phyloP scores from a whole-genome alignment of 2,113 vertebrate species.

The Stomatorhinus ivindoensis region DNA sequence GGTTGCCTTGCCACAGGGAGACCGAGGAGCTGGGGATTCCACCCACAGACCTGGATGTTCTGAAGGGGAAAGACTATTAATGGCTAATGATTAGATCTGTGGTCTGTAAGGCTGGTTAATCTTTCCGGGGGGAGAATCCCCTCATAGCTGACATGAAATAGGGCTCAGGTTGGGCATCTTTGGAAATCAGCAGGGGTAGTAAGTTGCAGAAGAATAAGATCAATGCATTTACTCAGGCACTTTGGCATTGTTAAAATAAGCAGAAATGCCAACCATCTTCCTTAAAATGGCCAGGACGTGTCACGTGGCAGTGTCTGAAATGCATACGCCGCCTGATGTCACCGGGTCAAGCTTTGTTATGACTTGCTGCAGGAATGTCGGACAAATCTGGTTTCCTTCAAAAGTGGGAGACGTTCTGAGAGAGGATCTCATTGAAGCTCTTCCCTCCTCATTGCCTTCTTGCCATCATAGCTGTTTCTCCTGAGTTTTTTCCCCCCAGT shows the following conservation, averaged over 20 bases:
- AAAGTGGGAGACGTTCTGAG: not conserved
- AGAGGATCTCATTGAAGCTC: not conserved
- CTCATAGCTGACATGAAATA: not conserved
- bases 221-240: not conserved
- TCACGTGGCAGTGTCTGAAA: not conserved
- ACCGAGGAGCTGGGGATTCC: not conserved
- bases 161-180: not conserved
- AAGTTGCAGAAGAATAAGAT: not conserved
- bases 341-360: not conserved
- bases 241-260: not conserved
- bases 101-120: not conserved
- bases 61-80: not conserved
- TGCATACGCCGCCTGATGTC: not conserved
- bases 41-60: not conserved
- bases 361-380: not conserved
- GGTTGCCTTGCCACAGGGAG: not conserved
- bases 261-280: not conserved
- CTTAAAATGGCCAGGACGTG: not conserved
- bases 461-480: not conserved
- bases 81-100: not conserved
- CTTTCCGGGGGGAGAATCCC: not conserved
- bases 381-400: constrained; percentile 3
- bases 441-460: not conserved
- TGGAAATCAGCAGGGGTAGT: not conserved
- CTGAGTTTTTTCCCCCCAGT: not conserved